phyloP scores from a whole-genome alignment of 2,888 invertebrate genomes.

The Hirtodrosophila histrioides region DNA sequence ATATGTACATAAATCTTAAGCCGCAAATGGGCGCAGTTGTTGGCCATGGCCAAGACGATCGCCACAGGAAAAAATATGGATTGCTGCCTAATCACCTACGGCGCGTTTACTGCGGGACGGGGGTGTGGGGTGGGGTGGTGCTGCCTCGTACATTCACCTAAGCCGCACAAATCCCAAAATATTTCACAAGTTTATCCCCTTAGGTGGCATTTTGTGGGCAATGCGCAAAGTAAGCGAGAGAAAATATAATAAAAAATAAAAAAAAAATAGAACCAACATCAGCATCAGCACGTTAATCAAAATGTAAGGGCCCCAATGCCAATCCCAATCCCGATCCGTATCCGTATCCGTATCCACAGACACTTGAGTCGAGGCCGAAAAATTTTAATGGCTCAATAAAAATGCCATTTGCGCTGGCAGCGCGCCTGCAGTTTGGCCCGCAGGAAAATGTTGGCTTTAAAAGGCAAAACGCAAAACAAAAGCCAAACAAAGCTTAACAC shows the following conservation, averaged over 20 bases:
- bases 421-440: slow-evolving; percentile 50
- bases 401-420: slow-evolving; percentile 82
- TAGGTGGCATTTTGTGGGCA: slow-evolving; percentile 75
- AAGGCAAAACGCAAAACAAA: slow-evolving; percentile 63
- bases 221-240: slow-evolving; percentile 39
- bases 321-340: slow-evolving; percentile 9
- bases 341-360: slow-evolving; percentile 50
- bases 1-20: slow-evolving; percentile 75
- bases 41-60: slow-evolving; percentile 44
- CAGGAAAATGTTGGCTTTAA: slow-evolving; percentile 69
- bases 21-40: slow-evolving; percentile 51
- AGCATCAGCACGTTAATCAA: slow-evolving; percentile 82
- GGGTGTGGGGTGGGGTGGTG: slow-evolving; percentile 8
- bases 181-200: slow-evolving; percentile 82
- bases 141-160: slow-evolving; percentile 38
- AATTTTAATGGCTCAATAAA: slow-evolving; percentile 84
- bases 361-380: slow-evolving; percentile 69
- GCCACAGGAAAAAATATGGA: slow-evolving; percentile 58
- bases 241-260: slow-evolving; percentile 1
- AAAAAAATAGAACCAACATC: slow-evolving; percentile 44
- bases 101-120: slow-evolving; percentile 5
- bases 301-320: slow-evolving; percentile 63
- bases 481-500: slow-evolving; percentile 78
- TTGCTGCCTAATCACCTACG: slow-evolving; percentile 77
- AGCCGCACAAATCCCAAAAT: slow-evolving; percentile 81